Evolutionary conservation across 2,888 invertebrate genomes (phyloP).

Genomic region (Hypselothyrea guttata): DNA sequence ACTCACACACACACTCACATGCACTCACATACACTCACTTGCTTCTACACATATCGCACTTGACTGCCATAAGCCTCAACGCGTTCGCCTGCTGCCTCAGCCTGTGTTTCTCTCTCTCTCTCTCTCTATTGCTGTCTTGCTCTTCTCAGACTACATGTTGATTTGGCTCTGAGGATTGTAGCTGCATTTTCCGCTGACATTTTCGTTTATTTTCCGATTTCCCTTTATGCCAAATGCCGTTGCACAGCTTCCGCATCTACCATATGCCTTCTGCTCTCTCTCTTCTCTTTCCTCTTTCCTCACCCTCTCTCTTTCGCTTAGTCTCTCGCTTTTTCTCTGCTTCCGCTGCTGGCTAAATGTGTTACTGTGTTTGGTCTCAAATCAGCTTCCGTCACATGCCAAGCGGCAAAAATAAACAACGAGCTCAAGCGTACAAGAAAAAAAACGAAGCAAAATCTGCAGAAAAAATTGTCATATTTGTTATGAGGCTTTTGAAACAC

Average conservation of each 20-base stretch:
- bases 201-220: slow-evolving; percentile 76
- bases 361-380: slow-evolving; percentile 77
- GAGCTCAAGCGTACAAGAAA: slow-evolving; percentile 25
- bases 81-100: slow-evolving; percentile 43
- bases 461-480: background rate
- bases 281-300: background rate
- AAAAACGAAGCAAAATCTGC: slow-evolving; percentile 7
- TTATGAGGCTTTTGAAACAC: no score
- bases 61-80: slow-evolving; percentile 67
- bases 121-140: background rate
- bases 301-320: background rate
- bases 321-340: no score
- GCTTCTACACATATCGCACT: slow-evolving; percentile 42
- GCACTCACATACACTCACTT: slow-evolving; percentile 1
- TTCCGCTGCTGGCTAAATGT: slow-evolving; percentile 56
- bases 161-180: slow-evolving; percentile 10
- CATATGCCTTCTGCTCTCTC: slow-evolving; percentile 3
- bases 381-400: slow-evolving; percentile 76
- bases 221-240: slow-evolving; percentile 65
- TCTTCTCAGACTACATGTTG: no score
- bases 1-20: slow-evolving; percentile 14
- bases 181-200: slow-evolving; percentile 70
- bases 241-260: slow-evolving; percentile 59
- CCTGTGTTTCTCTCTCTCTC: slow-evolving; percentile 67
- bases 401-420: slow-evolving; percentile 74